These are phyloP conservation scores for Melanocharis versteri DNA, from an alignment of 2,113 vertebrate genomes.

Conservation along the genomic window DNA sequence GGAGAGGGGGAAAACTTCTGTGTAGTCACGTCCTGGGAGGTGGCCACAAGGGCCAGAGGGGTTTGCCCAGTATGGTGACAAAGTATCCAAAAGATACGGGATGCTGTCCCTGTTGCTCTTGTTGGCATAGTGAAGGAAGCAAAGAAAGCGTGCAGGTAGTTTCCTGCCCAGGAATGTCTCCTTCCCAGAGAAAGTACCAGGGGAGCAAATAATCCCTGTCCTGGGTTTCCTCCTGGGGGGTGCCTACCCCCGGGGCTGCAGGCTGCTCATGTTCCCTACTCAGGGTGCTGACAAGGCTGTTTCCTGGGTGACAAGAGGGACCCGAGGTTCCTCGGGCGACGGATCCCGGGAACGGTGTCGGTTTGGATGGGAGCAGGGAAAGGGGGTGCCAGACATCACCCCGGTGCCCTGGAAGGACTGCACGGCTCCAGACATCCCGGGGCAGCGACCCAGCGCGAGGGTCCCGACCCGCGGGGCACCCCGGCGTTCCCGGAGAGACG, in stretches of 20 bases:
- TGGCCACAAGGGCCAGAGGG: neutral
- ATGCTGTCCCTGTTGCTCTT: neutral
- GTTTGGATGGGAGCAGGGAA: neutral
- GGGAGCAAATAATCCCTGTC: neutral
- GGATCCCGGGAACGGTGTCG: neutral
- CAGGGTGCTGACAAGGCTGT: neutral
- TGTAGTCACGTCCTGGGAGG: neutral
- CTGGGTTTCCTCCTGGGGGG: neutral
- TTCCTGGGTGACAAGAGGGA: neutral
- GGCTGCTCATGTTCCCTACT: neutral
- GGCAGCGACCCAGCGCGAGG: neutral
- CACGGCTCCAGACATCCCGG: neutral
- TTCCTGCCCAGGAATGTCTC: neutral
- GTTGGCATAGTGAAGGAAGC: neutral
- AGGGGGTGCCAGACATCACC: neutral
- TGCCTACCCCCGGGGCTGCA: neutral
- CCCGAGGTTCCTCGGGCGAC: neutral
- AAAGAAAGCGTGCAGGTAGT: neutral
- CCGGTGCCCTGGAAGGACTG: neutral
- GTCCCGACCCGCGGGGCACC: neutral
- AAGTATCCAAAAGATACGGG: neutral
- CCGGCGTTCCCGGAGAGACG: neutral
- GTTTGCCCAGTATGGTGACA: neutral
- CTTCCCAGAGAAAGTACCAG: neutral
- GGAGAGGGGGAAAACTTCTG: neutral